phyloP scores from a whole-genome alignment of 1,140 invertebrate species.

The Temnothorax nylanderi region DNA sequence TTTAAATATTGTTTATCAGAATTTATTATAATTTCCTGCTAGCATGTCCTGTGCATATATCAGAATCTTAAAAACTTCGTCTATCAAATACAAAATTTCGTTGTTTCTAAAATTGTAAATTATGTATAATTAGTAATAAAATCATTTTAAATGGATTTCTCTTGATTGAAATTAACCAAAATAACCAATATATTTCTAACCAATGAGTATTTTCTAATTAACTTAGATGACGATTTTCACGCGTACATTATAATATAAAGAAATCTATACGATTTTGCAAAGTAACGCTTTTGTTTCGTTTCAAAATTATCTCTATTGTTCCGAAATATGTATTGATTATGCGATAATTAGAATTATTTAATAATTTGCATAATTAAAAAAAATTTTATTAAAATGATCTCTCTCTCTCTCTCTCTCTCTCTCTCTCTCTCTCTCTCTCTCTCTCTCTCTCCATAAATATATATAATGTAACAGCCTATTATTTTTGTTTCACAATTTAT shows the following conservation, averaged over 20 bases:
- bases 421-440: not conserved
- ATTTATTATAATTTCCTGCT: constrained; percentile 6
- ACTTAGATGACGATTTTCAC: not conserved
- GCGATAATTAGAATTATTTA: not conserved
- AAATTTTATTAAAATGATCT: not conserved
- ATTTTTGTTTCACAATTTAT: not conserved
- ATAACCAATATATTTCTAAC: not conserved
- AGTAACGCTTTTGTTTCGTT: not conserved
- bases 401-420: not conserved
- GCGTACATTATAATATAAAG: not conserved
- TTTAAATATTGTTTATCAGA: not conserved
- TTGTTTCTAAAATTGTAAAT: not conserved
- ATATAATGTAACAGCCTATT: not conserved
- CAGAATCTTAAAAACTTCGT: not conserved
- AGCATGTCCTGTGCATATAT: not conserved
- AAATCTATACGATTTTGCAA: not conserved
- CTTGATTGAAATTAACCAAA: not conserved
- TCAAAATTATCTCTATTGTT: not conserved
- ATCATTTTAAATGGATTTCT: not conserved
- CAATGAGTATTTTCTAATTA: not conserved
- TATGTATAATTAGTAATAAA: not conserved
- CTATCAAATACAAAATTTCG: not conserved
- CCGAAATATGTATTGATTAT: not conserved
- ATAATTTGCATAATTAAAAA: not conserved
- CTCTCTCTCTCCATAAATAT: too few species aligned